phyloP scores from a whole-genome alignment of 2,888 invertebrate species.

The Rambutsinella grinnellia region DNA sequence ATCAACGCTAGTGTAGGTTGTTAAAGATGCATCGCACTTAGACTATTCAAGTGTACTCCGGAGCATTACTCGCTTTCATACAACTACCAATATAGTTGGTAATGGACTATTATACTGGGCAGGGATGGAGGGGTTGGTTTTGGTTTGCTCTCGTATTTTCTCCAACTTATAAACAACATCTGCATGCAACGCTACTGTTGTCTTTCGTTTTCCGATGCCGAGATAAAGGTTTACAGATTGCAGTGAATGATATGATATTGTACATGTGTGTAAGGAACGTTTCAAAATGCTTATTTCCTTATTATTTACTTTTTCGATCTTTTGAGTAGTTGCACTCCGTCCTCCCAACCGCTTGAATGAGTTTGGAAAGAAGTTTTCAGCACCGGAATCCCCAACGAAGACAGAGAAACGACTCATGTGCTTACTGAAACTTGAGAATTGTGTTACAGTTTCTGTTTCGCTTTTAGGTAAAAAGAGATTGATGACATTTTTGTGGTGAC shows the following conservation, averaged over 20 bases:
- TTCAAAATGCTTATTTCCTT: background rate
- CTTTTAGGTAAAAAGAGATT: constrained; percentile 15
- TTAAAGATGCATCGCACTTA: background rate
- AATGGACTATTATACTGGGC: background rate
- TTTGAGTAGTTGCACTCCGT: constrained; percentile 2
- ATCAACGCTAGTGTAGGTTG: background rate
- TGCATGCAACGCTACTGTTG: background rate
- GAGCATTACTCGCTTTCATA: background rate
- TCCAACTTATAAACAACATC: background rate
- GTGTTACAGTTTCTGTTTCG: background rate
- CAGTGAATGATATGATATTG: background rate
- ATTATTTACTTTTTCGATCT: background rate
- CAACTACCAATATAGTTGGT: background rate
- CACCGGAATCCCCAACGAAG: background rate
- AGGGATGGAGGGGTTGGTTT: background rate
- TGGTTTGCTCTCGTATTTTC: background rate
- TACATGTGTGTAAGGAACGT: background rate
- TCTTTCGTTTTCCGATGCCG: background rate
- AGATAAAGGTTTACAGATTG: background rate
- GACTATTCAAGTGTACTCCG: too few species aligned
- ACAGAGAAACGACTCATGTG: background rate
- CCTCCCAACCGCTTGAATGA: constrained; percentile 18
- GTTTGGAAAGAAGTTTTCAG: background rate
- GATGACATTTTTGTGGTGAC: constrained; percentile 33
- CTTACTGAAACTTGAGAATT: constrained; percentile 5